A percentile compares a stretch with the other conserved stretches of the same genome.
Conservation (phyloP, 1,140 invertebrate genomes). For the Teleopsis dalmanni region DNA sequence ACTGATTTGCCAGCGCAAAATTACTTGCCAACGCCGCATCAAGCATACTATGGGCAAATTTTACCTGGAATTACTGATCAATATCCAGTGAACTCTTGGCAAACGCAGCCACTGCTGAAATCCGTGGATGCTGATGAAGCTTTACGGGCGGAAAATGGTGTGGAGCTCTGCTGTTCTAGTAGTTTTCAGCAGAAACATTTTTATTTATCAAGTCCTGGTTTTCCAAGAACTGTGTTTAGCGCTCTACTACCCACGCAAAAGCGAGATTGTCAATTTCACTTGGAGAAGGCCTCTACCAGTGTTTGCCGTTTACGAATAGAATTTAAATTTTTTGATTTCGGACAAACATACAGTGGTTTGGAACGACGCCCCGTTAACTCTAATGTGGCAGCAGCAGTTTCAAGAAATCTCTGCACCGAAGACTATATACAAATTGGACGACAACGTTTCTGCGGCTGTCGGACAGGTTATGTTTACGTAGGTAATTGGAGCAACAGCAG, state of each 20-base stretch:
- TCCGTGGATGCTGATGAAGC: no score
- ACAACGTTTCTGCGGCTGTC: conserved; percentile 51
- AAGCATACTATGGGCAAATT: no score
- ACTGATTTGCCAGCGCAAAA: no score
- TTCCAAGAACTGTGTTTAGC: conserved; percentile 44
- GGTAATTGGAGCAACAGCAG: conserved; percentile 27
- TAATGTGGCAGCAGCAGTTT: neutral
- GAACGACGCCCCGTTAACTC: conserved; percentile 9
- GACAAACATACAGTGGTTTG: conserved; percentile 17
- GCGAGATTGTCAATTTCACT: conserved; percentile 47
- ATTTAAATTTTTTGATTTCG: conserved; percentile 52
- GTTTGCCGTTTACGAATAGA: conserved; percentile 49
- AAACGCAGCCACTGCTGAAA: no score
- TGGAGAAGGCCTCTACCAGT: conserved; percentile 44
- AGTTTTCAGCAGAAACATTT: conserved; percentile 46
- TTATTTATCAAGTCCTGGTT: conserved; percentile 50
- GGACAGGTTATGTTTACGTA: conserved; percentile 45
- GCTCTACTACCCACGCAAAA: conserved; percentile 28
- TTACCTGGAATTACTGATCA: no score
- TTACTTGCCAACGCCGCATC: no score
- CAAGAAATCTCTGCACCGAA: conserved; percentile 36
- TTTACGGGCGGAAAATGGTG: neutral
- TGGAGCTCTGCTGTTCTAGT: conserved; percentile 42
- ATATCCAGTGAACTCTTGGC: no score
- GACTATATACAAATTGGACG: conserved; percentile 52